Evolutionary conservation across 2,113 vertebrate genomes (phyloP), one percentile per base, ranked within the genome.

Genomic region (Euleptes europaea): DNA sequence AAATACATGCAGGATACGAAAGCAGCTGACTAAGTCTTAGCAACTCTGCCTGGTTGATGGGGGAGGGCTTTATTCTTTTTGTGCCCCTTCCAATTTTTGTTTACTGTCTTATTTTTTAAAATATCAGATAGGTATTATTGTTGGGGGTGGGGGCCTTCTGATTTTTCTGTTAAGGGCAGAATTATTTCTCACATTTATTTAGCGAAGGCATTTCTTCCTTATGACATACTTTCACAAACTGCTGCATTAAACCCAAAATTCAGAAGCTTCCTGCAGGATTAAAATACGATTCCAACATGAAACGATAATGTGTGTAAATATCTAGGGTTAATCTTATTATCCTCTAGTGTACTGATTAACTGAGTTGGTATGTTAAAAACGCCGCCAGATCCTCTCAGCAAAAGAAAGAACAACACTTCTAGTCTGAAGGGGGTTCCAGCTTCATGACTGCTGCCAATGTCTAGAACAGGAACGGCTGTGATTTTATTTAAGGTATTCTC

Each of bases 341-440:
- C 71, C 84, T n/a, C 78, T 80, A 87, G 73, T 42, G 47, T 44
- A 75, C 14, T 44, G 35, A 87, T 4, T 80, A 40, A 84, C 92
- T 85, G 81, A 82, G 80, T 79, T 88, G 35, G 5, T 67, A 38
- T 69, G 69, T 77, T 85, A 72, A 89, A 92, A 91, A 90, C 42
- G 23, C 57, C 23, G 3, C 79, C 12, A 57, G 51, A 83, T 76
- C 51, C 31, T 33, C 75, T 63, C n/a, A 85, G 65, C 17, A 57
- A 33, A 78, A 49, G 44, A 65, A 33, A 51, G 40, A 65, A 23
- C 19, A 78, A 84, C 57, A 60, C 77, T 47, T 66, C 38, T 23
- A 33, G 0, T 8, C 38, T 44, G 71, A 88, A 66, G 65, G 6
- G 19, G 70, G 42, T 19, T 67, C 69, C 12, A 63, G 19, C 31